Evolutionary conservation across 2,113 vertebrate species (phyloP), one percentile per base, ranked within the genome.

Genomic region (Myotis yumanensis): DNA sequence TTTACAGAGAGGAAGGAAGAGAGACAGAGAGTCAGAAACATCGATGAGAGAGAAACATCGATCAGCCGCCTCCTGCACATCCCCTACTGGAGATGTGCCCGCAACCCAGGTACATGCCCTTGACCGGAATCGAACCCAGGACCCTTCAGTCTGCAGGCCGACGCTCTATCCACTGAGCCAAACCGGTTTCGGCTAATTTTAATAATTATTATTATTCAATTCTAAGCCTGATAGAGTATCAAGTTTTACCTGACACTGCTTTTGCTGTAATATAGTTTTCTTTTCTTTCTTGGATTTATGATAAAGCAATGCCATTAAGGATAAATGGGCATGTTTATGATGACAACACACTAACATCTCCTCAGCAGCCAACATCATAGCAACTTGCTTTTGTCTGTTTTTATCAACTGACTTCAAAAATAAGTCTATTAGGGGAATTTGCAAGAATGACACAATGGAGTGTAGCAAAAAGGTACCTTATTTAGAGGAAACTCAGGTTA

Each of bases 341-440:
- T 20, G 59, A 90, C 68, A 71, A 71, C 37, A 79, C 51, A 51
- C 35, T 30, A 30, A 66, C 12, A 20, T 57, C 52, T 97, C 79
- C 85, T 85, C 48, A 83, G 81, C 66, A 95, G 81, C 80, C 66
- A 84, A 76, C 62, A 72, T 90, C 92, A 81, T 25, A 93, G 85
- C 68, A 81, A 92, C 62, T 64, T 37, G 28, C 62, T 92, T 43
- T 62, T 76, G 64, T 37, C 83, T 83, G 57, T 87, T 95, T 96
- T 93, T 81, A 91, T 90, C 95, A 92, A 92, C 2, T 81, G 66
- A 88, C 85, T 95, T 96, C 73, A 93, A 95, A 94, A 68, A 94
- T 90, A 85, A 96, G 35, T 93, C 85, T 82, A 30, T 81, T 90
- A 83, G 51, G 71, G 89, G 73, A 94, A 93, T 93, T 73, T 92